Conservation (phyloP, 2,113 vertebrate genomes). For the Amblyornis subalaris region DNA sequence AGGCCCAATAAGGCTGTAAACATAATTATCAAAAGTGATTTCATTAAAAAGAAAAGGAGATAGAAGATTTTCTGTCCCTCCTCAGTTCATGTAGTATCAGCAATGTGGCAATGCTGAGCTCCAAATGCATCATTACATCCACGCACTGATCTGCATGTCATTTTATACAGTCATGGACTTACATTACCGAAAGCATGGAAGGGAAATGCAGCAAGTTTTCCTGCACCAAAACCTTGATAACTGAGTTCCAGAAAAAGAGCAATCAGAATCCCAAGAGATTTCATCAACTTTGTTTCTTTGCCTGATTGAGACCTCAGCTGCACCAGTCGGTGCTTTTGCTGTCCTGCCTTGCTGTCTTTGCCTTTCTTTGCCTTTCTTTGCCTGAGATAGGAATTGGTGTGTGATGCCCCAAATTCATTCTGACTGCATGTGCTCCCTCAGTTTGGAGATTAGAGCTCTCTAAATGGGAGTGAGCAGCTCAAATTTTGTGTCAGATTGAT, state of each 20-base stretch:
- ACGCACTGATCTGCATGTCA: not conserved
- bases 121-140: not conserved
- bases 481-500: constrained; percentile 2
- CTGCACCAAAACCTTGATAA: not conserved
- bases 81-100: not conserved
- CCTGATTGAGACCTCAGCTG: not conserved
- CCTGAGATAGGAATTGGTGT: not conserved
- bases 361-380: fast-evolving
- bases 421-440: not conserved
- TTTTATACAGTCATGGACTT: not conserved
- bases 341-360: not conserved
- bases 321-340: not conserved
- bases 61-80: not conserved
- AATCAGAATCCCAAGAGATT: not conserved
- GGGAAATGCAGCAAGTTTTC: not conserved
- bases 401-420: not conserved
- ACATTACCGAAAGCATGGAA: not conserved
- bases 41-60: not conserved
- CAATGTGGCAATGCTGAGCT: not conserved
- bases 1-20: not conserved
- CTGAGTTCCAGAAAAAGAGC: not conserved
- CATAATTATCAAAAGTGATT: not conserved
- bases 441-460: not conserved
- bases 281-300: not conserved
- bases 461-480: not conserved